Evolutionary conservation across 2,888 invertebrate genomes (phyloP).

Genomic region (Tanytarsus gracilentus): DNA sequence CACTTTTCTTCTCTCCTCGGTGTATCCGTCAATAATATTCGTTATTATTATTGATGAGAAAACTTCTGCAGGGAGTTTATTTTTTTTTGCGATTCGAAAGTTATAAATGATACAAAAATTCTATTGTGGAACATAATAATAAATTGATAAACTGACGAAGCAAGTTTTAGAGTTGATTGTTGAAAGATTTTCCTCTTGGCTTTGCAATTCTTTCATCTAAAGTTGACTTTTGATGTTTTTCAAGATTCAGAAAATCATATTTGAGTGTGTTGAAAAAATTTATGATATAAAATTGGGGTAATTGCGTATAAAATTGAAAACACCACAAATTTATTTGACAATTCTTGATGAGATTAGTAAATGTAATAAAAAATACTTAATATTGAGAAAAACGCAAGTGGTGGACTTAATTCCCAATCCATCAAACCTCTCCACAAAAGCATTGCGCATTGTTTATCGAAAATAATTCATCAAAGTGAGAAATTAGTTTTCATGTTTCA

Average conservation of each 20-base stretch:
- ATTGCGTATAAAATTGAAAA: no score
- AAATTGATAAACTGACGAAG: slow-evolving; percentile 11
- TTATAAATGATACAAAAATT: slow-evolving; percentile 1
- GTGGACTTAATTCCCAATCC: background rate
- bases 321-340: no score
- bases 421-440: background rate
- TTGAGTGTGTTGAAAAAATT: no score
- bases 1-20: background rate
- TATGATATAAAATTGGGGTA: no score
- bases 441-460: background rate
- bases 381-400: background rate
- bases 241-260: background rate
- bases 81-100: background rate
- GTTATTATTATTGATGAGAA: slow-evolving; percentile 12
- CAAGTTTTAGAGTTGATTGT: background rate
- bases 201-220: background rate
- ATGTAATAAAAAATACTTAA: background rate
- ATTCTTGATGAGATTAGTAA: no score
- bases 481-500: background rate
- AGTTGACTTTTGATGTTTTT: background rate
- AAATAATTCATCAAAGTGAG: background rate
- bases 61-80: background rate
- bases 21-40: background rate
- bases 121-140: slow-evolving; percentile 1
- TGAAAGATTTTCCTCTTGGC: background rate